Conservation (phyloP, 2,888 invertebrate species). For the Cenopis cana region DNA sequence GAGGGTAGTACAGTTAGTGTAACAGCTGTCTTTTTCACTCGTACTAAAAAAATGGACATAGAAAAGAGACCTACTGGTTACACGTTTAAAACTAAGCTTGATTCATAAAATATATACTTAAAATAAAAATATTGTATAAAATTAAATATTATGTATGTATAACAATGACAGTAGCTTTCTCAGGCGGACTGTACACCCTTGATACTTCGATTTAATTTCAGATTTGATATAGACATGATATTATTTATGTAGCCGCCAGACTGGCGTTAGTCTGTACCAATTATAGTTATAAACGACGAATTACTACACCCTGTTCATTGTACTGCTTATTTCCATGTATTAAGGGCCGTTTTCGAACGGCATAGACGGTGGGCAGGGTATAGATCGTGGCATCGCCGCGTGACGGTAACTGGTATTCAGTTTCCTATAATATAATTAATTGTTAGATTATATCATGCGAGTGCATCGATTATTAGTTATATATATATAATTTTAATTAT, state of each 20-base stretch:
- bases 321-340: constrained; percentile 7
- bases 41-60: neutral
- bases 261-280: constrained; percentile 23
- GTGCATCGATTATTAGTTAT: constrained; percentile 40
- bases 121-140: neutral
- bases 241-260: constrained; percentile 32
- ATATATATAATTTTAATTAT: constrained; percentile 41
- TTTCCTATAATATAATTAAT: constrained; percentile 40
- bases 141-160: neutral
- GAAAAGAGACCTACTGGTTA: neutral
- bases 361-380: constrained; percentile 16
- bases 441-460: constrained; percentile 30
- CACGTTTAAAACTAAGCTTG: neutral
- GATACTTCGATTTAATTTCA: constrained; percentile 6
- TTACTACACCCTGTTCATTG: constrained; percentile 26
- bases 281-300: constrained; percentile 16
- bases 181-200: constrained; percentile 1
- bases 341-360: constrained; percentile 8
- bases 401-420: constrained; percentile 40
- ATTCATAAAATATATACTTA: neutral
- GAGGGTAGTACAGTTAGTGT: neutral
- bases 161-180: neutral
- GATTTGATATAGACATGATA: constrained; percentile 29
- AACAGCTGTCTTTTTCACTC: neutral
- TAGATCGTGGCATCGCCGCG: constrained; percentile 4